Percentiles rank a stretch among this genome's conserved stretches.
phyloP scores from a whole-genome alignment of 2,797 vertebrate genomes.

The Anniella stebbinsi region DNA sequence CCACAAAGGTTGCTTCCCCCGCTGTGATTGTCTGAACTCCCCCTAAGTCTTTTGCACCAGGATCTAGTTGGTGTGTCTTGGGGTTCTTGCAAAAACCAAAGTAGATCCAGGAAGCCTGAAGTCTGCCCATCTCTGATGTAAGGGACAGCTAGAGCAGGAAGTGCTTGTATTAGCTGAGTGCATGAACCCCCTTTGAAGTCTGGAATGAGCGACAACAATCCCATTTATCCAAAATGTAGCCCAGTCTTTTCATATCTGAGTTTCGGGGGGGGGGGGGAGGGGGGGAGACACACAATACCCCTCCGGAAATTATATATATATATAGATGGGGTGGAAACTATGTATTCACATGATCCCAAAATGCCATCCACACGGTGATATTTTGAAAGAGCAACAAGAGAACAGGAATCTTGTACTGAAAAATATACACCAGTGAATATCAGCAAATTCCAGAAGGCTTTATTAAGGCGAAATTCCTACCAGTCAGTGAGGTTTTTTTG shows the following conservation, averaged over 20 bases:
- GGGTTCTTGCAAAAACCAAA: too few relatives aligned
- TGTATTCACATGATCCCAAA: not conserved
- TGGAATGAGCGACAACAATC: not conserved
- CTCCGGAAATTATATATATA: too few relatives aligned
- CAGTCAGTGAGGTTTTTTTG: constrained; percentile 12
- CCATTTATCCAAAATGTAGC: not conserved
- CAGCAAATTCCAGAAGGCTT: constrained; percentile 40
- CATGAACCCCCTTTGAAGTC: not conserved
- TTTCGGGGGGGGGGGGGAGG: not conserved
- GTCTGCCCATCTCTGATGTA: not conserved
- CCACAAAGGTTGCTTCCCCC: too few relatives aligned
- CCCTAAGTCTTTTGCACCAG: too few relatives aligned
- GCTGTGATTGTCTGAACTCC: too few relatives aligned
- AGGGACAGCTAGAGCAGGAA: not conserved
- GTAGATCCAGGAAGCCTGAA: not conserved
- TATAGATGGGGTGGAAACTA: too few relatives aligned
- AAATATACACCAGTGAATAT: constrained; percentile 46
- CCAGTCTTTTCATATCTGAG: not conserved
- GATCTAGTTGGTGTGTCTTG: too few relatives aligned
- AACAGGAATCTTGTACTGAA: constrained; percentile 35
- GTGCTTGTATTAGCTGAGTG: not conserved
- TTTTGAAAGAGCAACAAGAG: not conserved
- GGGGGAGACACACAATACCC: too few relatives aligned
- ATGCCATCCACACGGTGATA: not conserved
- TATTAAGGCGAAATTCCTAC: constrained; percentile 60